These are phyloP conservation scores for Chironomus tentans DNA, from an alignment of 2,888 invertebrate genomes.

Conservation along the genomic window DNA sequence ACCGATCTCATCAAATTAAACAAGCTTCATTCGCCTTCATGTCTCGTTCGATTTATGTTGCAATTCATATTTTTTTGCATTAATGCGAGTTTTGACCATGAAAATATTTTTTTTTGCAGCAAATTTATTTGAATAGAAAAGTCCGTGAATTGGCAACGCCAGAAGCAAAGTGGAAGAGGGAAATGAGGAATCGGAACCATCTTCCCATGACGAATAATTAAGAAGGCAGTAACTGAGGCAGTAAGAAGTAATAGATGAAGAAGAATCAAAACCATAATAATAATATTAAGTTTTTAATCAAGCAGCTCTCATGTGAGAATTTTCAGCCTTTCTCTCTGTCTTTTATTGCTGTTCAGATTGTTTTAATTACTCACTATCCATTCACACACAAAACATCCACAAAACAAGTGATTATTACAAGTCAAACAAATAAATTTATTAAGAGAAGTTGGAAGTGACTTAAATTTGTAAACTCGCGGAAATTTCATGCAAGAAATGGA, in stretches of 20 bases:
- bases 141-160: not conserved
- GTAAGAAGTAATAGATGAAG: too few species aligned
- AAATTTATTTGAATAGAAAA: not conserved
- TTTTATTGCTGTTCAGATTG: not conserved
- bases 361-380: not conserved
- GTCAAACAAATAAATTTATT: too few species aligned
- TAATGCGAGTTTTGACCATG: not conserved
- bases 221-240: not conserved
- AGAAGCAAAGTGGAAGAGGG: not conserved
- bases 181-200: not conserved
- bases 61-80: not conserved
- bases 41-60: not conserved
- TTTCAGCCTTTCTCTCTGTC: not conserved
- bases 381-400: too few species aligned
- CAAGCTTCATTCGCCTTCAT: not conserved
- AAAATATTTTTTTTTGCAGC: not conserved
- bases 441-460: too few species aligned
- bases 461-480: too few species aligned
- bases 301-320: not conserved
- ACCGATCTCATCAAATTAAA: not conserved
- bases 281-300: not conserved
- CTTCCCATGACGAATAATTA: constrained; percentile 7
- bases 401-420: too few species aligned
- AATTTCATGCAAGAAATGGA: too few species aligned
- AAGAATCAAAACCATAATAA: not conserved